Conservation (phyloP, 2,113 vertebrate species). For the Triplophysa rosa region DNA sequence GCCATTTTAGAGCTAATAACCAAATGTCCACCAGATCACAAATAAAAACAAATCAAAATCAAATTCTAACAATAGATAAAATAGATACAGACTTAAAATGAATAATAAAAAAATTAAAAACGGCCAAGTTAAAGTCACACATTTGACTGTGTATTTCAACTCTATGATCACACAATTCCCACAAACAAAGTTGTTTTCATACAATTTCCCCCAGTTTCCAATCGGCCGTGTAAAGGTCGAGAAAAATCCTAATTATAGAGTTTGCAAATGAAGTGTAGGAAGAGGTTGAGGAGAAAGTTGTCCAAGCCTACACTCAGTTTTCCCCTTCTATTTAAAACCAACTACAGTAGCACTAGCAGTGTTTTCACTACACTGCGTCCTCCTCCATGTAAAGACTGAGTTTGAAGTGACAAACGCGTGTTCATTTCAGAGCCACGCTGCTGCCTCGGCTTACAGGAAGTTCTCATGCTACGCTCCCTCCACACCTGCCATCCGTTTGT, state of each 20-base stretch:
- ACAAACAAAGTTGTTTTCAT: background rate
- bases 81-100: no score
- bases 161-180: background rate
- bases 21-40: no score
- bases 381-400: slow-evolving; percentile 56
- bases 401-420: slow-evolving; percentile 15
- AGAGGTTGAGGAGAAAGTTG: background rate
- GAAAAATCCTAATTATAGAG: background rate
- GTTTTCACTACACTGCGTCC: slow-evolving; percentile 21
- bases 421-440: slow-evolving; percentile 13
- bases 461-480: slow-evolving; percentile 7
- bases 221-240: background rate
- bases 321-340: background rate
- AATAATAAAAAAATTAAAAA: no score
- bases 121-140: no score
- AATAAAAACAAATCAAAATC: no score
- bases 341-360: background rate
- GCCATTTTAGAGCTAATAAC: no score
- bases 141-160: background rate
- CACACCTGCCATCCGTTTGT: background rate
- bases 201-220: background rate
- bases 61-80: no score
- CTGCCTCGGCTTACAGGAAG: slow-evolving; percentile 47
- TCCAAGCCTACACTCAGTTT: slow-evolving; percentile 3
- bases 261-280: slow-evolving; percentile 33